Conservation (phyloP, 2,797 vertebrate species). For the Heteromormyrus szaboi region DNA sequence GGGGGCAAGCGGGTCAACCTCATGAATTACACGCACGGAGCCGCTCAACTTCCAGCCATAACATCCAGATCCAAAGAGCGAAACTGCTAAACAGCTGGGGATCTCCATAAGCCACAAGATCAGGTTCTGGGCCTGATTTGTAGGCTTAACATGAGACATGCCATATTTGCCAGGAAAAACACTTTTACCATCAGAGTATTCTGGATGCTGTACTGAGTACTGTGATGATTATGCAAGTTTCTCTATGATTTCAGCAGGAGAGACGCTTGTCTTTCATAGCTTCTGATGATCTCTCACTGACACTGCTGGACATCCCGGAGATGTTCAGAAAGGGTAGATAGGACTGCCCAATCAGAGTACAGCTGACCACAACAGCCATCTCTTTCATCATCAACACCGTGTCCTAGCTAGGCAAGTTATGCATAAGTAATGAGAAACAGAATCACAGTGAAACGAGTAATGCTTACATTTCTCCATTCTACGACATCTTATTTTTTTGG, state of each 20-base stretch:
- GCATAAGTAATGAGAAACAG: neutral
- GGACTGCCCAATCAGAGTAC: neutral
- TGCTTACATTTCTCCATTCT: neutral
- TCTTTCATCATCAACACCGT: neutral
- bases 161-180: neutral
- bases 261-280: neutral
- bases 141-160: neutral
- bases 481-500: neutral
- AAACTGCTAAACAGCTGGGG: neutral
- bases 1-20: neutral
- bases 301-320: neutral
- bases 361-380: neutral
- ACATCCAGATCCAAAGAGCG: neutral
- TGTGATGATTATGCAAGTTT: neutral
- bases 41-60: neutral
- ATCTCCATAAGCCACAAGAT: neutral
- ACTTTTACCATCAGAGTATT: neutral
- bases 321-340: neutral
- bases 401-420: neutral
- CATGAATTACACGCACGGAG: neutral
- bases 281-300: neutral
- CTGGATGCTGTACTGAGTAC: neutral
- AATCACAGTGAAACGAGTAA: neutral
- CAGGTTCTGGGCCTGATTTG: neutral
- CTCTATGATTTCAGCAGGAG: neutral